phyloP scores from a whole-genome alignment of 2,888 invertebrate genomes.

The Oxytorus armatus region DNA sequence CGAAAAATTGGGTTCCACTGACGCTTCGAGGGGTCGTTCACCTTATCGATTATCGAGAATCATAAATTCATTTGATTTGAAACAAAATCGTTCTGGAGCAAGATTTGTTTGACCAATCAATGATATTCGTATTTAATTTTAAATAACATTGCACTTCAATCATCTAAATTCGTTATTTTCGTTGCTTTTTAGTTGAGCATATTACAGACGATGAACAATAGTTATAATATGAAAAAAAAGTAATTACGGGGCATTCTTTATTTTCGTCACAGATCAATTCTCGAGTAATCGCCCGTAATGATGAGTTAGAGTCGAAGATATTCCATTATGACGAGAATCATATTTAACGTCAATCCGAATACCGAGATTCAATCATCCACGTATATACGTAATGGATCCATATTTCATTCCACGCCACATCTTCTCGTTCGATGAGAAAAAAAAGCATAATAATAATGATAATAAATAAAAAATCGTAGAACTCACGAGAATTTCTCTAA shows the following conservation, averaged over 20 bases:
- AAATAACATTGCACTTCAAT: too few species aligned
- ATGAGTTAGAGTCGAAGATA: not conserved
- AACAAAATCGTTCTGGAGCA: too few species aligned
- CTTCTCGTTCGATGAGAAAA: constrained; percentile 27
- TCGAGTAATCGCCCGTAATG: not conserved
- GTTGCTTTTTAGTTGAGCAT: too few species aligned
- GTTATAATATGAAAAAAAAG: not conserved
- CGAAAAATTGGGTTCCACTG: too few species aligned
- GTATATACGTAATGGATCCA: constrained; percentile 33
- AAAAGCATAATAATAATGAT: too few species aligned
- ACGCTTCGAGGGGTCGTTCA: too few species aligned
- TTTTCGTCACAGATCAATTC: not conserved
- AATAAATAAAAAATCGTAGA: not conserved
- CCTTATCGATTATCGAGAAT: too few species aligned
- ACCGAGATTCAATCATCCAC: constrained; percentile 33
- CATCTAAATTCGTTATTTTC: too few species aligned
- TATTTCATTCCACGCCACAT: constrained; percentile 37
- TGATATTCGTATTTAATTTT: too few species aligned
- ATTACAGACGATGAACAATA: not conserved
- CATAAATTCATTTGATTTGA: too few species aligned
- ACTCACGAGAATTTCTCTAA: constrained; percentile 46
- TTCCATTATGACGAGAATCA: constrained; percentile 25
- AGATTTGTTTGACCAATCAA: too few species aligned
- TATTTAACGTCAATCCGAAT: constrained; percentile 33
- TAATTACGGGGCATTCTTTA: not conserved